Base-by-base conservation (phyloP, 1,140 invertebrate species). In the Lethrus apterus region DNA sequence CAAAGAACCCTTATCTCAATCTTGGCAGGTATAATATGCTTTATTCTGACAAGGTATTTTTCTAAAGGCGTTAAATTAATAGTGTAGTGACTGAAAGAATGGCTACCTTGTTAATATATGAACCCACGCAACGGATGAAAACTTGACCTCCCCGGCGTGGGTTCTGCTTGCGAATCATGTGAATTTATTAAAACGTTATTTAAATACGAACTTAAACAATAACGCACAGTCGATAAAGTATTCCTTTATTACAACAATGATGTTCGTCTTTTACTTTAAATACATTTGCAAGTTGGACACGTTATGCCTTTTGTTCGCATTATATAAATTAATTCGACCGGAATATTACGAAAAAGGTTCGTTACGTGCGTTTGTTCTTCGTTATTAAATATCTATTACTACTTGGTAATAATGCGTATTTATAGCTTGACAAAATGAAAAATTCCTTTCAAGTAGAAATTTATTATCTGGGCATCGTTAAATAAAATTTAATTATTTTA, bases 61-160 rank as follows among this genome's bases (percentile, higher is more conserved):
- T 54, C 52, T 43, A 57, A 48, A 57, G 55, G 55, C 55, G 55
- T 57, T 55, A 57, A 57, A 57, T 57, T 57, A 57, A 57, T 57
- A 57, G 55, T 57, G 51, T 45, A 53, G 49, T 30, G 55, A 51
- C 55, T 55, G 50, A 57, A 57, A 57, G 55, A 57, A 57, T 55
- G 53, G 53, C 55, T 57, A 57, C 55, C 55, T 57, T 57, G 55
- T 57, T 57, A 57, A 57, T 57, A 38, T 21, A 53, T 48, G 53
- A 52, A 46, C 55, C 55, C 55, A 57, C 55, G 55, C 55, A 51
- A 44, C 44, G 24, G 35, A 38, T 21, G 35, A 38, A 38, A 38
- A 38, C 35, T 38, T 38, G 44, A 45, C 44, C 33, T 44, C 14
- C 15, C 36, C 35, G 40, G 52, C 52, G 48, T 50, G 44, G 52